phyloP scores from a whole-genome alignment of 2,797 vertebrate species.

The Acanthornis magna region DNA sequence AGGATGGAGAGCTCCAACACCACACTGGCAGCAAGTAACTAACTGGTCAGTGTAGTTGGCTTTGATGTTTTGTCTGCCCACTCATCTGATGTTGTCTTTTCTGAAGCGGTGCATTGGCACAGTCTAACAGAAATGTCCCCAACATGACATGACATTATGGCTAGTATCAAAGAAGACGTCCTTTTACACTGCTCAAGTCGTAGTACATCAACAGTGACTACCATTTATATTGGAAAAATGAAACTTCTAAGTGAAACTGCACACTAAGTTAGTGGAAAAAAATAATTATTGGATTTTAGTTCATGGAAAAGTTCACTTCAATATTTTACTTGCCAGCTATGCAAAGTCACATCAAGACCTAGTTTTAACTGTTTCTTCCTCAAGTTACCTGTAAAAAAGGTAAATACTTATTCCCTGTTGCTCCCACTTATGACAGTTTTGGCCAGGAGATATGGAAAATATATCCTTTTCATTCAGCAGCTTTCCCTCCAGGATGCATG shows the following conservation, averaged over 20 bases:
- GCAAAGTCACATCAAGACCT: background rate
- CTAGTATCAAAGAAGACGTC: background rate
- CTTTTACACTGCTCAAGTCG: background rate
- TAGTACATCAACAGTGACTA: background rate
- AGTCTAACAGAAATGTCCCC: background rate
- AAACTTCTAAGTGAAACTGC: background rate
- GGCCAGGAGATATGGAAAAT: background rate
- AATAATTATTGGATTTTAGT: background rate
- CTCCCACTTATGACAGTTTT: background rate
- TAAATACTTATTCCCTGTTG: background rate
- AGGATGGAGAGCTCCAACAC: background rate
- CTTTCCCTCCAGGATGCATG: background rate
- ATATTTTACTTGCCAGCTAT: background rate
- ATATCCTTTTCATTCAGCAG: background rate
- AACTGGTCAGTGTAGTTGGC: background rate
- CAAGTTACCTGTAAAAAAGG: background rate
- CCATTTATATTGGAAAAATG: background rate
- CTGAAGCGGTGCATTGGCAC: background rate
- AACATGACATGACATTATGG: background rate
- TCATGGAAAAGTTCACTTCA: background rate
- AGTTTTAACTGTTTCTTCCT: background rate
- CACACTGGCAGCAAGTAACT: background rate
- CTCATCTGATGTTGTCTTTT: background rate
- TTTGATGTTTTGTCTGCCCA: background rate
- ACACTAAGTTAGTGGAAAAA: background rate